Evolutionary conservation across 2,888 invertebrate genomes (phyloP), one percentile per base, ranked within the genome.

Genomic region (Diabrotica balteata): DNA sequence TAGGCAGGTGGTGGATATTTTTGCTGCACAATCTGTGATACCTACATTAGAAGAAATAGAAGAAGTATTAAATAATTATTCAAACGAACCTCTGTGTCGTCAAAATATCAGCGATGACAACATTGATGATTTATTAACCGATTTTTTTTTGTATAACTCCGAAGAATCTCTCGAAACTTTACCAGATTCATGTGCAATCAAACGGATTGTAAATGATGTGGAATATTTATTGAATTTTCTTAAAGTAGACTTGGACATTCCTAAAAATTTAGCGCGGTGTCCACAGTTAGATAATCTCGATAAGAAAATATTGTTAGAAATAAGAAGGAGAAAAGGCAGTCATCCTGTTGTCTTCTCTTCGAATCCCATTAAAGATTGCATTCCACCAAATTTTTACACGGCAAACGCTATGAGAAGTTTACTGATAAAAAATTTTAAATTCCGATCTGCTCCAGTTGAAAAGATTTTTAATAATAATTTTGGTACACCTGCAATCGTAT

Each of bases 311-410:
- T 68, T 79, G 49, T 69, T 55, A 43, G 63, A 58, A 49, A 54
- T 76, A 9, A 46, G 66, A 9, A 63, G 60, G 17, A 44, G 8
- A 7, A 63, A 53, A 47, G 17, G 49, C 32, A 17, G 50, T 8
- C 43, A 43, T 10, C 44, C 45, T n/a, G 10, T 32, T 49, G n/a
- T 6, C 11, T 11, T 22, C 8, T 8, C 5, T n/a, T 10, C n/a
- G 8, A 10, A 32, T 11, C 32, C 32, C 32, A 55, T 70, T 8
- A 64, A 52, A n/a, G 47, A 53, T 5, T 59, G 73, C n/a, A 42
- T 79, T 42, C 76, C 79, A 22, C 77, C 78, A 7, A 77, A 76
- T 66, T 60, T 75, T 43, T 74, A 75, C 52, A 74, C 75, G 8
- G 42, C 77, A 8, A 65, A 76, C 7, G 78, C 77, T 8, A 50